A percentile compares a stretch with the other conserved stretches of the same genome.
These are phyloP conservation scores for Apomyelois bistriatella DNA, from an alignment of 2,888 invertebrate genomes.

Conservation along the genomic window DNA sequence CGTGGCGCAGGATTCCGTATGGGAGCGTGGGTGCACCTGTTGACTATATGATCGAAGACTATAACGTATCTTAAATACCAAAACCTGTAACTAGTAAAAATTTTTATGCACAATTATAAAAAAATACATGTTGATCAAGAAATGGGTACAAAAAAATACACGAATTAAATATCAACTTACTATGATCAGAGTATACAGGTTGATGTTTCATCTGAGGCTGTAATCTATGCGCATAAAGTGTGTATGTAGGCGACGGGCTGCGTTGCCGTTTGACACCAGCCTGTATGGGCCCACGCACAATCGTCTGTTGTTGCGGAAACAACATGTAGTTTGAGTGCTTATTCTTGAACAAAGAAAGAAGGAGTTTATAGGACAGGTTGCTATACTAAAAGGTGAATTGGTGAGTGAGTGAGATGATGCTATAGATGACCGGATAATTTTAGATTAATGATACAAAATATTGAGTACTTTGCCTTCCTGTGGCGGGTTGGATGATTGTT, in stretches of 20 bases:
- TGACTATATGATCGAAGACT: too few relatives aligned
- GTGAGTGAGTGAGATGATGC: background rate
- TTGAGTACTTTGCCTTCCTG: too few relatives aligned
- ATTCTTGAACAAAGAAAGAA: conserved; percentile 23
- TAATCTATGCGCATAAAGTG: conserved; percentile 60
- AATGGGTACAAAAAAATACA: background rate
- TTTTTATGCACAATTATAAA: too few relatives aligned
- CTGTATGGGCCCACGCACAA: conserved; percentile 66
- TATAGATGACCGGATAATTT: too few relatives aligned
- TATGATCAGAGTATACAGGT: conserved; percentile 81
- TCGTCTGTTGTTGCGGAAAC: conserved; percentile 55
- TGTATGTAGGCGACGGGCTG: conserved; percentile 80
- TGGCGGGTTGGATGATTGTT: too few relatives aligned
- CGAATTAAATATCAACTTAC: conserved; percentile 47
- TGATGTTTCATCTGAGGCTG: conserved; percentile 74
- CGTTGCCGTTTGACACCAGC: conserved; percentile 74
- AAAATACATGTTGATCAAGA: background rate
- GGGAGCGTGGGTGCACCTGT: too few relatives aligned
- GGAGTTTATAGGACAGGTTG: conserved; percentile 3
- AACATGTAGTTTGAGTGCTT: conserved; percentile 51
- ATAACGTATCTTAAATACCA: too few relatives aligned
- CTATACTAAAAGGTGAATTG: background rate
- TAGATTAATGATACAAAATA: too few relatives aligned
- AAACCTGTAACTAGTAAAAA: too few relatives aligned
- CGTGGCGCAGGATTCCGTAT: too few relatives aligned